Base-by-base conservation (phyloP, 1,140 invertebrate species). In the Drosophila persimilis region DNA sequence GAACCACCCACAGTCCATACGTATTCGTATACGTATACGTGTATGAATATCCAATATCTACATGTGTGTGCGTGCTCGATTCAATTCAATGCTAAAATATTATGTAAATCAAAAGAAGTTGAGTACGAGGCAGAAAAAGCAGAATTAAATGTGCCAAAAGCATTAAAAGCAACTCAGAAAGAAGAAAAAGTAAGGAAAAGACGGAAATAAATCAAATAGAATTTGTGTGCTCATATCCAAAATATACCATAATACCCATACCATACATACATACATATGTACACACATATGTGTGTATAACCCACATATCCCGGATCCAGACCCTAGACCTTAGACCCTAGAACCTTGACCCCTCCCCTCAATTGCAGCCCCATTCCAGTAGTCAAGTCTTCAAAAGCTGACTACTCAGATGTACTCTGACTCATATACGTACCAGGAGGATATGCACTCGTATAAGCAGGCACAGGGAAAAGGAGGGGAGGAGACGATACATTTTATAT, bases 11-110 rank as follows among this genome's bases (percentile, higher is more conserved):
- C 48, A 60, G 61, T 22, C n/a, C 15, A 41, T 29, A 65, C 39
- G 48, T 55, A 47, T 46, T 20, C 20, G 20, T 20, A 20, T 20
- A 1, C 20, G 20, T 20, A 20, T 20, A 20, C 20, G 29, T 62
- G 17, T 20, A 43, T 31, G 3, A 31, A 31, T 31, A 31, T 31
- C 31, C 31, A 31, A 31, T 9, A 31, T 31, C 8, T 31, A 9
- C 31, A 31, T 31, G 9, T 35, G 3, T 20, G 26, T 26, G 58
- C 67, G 66, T 67, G 62, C 24, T 26, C 24, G 4, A 26, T 5
- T 77, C 80, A 54, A 67, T 29, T 81, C 63, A 48, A 55, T 77
- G 75, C 83, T 78, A 11, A 69, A 62, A 77, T 77, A 64, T 64
- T 67, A 54, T 61, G 31, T 57, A 64, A 57, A 57, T 56, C 44